Percentiles rank a stretch among this genome's conserved stretches.
These are phyloP conservation scores for Oncorhynchus kisutch DNA, from an alignment of 2,113 vertebrate species.

Conservation along the genomic window DNA sequence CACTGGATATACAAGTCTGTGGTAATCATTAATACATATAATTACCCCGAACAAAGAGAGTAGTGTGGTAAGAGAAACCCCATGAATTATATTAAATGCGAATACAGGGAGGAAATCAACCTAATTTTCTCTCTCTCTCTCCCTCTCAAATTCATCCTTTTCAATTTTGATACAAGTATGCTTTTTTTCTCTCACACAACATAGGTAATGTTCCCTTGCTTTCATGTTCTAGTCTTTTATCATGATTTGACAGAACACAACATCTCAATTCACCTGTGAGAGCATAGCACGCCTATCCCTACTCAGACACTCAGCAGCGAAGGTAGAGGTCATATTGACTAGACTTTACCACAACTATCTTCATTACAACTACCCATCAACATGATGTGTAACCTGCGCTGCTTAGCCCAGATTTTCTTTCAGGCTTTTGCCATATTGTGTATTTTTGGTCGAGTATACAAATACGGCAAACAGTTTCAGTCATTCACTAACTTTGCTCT, in stretches of 20 bases:
- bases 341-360: too few relatives aligned
- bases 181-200: constrained; percentile 2
- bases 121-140: constrained; percentile 23
- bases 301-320: not conserved
- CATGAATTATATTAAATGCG: constrained; percentile 61
- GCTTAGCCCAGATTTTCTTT: not conserved
- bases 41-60: constrained; percentile 66
- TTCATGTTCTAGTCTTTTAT: constrained; percentile 1
- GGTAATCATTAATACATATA: constrained; percentile 66
- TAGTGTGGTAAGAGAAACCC: constrained; percentile 47
- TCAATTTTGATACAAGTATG: not conserved
- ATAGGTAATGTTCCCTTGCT: constrained; percentile 6
- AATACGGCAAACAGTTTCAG: not conserved
- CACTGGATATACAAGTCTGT: constrained; percentile 32
- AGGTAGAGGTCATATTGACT: not conserved
- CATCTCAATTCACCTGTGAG: not conserved
- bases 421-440: too few relatives aligned
- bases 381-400: not conserved
- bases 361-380: too few relatives aligned
- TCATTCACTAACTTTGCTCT: constrained; percentile 9
- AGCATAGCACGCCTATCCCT: not conserved
- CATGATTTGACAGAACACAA: constrained; percentile 1
- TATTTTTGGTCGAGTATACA: too few relatives aligned
- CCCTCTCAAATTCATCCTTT: not conserved
- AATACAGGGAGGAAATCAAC: constrained; percentile 23